Evolutionary conservation across 2,888 invertebrate genomes (phyloP).

Genomic region (Thymelicus acteon): DNA sequence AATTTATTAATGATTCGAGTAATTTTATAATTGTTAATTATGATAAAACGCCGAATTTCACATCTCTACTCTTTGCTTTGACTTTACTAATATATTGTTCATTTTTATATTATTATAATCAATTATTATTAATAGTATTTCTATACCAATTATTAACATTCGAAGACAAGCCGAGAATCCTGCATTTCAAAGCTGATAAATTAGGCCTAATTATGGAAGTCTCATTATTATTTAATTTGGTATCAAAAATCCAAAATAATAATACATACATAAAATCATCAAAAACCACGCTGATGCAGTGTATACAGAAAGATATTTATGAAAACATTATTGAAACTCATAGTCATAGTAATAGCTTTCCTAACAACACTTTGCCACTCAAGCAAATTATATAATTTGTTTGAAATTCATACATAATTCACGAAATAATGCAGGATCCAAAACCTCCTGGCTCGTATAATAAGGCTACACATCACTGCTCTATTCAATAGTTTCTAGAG

Average conservation of each 20-base stretch:
- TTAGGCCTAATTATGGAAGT: conserved; percentile 30
- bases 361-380: too few relatives aligned
- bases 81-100: conserved; percentile 16
- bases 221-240: neutral
- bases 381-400: too few relatives aligned
- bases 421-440: too few relatives aligned
- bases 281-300: too few relatives aligned
- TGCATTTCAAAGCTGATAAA: conserved; percentile 21
- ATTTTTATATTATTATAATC: conserved; percentile 19
- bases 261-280: too few relatives aligned
- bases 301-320: too few relatives aligned
- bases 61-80: conserved; percentile 14
- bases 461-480: too few relatives aligned
- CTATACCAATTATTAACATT: conserved; percentile 31
- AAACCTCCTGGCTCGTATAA: too few relatives aligned
- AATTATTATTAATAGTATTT: conserved; percentile 8
- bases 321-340: too few relatives aligned
- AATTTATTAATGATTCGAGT: conserved; percentile 59
- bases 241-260: neutral
- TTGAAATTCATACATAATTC: too few relatives aligned
- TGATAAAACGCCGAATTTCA: conserved; percentile 19
- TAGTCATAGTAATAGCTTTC: too few relatives aligned
- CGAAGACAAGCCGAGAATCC: conserved; percentile 44
- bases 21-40: conserved; percentile 45
- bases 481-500: neutral